phyloP scores from a whole-genome alignment of 2,797 vertebrate species.

The Orestias chungarensis region DNA sequence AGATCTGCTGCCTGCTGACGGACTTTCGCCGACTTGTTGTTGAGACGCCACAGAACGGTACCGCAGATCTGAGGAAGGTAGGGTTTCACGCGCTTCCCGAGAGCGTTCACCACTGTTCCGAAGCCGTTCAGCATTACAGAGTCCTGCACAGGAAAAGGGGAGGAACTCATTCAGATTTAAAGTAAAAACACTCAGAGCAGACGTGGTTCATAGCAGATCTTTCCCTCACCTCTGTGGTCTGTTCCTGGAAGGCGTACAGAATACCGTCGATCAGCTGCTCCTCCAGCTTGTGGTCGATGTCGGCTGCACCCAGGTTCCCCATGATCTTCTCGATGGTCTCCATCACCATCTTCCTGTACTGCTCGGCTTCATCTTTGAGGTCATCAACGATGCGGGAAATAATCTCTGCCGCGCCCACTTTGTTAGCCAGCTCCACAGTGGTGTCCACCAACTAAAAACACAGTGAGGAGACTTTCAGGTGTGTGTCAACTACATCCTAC shows the following conservation, averaged over 20 bases:
- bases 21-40: constrained; percentile 99
- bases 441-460: constrained; percentile 92
- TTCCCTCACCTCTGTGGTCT: constrained; percentile 93
- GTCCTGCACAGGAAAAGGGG: constrained; percentile 79
- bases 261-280: constrained; percentile 99
- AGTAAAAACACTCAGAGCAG: fast-evolving
- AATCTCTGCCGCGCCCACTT: constrained; percentile 98
- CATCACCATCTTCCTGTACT: constrained; percentile 99
- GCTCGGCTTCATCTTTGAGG: constrained; percentile 98
- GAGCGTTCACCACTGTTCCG: constrained; percentile 97
- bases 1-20: constrained; percentile 97
- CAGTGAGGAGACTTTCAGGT: not conserved
- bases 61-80: constrained; percentile 99
- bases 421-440: constrained; percentile 98
- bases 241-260: constrained; percentile 97
- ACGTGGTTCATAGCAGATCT: too few species aligned
- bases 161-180: not conserved
- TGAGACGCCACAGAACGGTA: constrained; percentile 98
- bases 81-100: constrained; percentile 97
- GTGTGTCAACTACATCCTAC: not conserved
- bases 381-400: constrained; percentile 99
- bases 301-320: constrained; percentile 97
- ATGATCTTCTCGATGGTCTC: constrained; percentile 99
- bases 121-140: constrained; percentile 99
- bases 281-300: constrained; percentile 99